A percentile compares a stretch with the other conserved stretches of the same genome.
Conservation (phyloP, 2,113 vertebrate species). For the Myodes glareolus region DNA sequence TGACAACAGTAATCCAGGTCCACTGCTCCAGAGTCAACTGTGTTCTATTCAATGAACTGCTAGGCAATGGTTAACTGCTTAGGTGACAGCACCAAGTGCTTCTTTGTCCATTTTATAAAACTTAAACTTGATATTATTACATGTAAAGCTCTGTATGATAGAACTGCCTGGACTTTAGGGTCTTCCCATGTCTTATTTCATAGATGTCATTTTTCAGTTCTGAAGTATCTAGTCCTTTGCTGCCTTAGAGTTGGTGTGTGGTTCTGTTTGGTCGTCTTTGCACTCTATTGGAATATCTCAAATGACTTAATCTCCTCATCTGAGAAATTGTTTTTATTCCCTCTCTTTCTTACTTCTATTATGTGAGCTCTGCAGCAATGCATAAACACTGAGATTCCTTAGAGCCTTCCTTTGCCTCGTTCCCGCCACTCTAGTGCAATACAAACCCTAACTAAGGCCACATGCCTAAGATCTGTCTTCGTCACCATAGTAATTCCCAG, state of each 20-base stretch:
- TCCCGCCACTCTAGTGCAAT: neutral
- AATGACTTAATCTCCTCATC: neutral
- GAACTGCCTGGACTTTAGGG: neutral
- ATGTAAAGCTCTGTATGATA: neutral
- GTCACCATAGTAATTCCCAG: neutral
- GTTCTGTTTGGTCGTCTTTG: neutral
- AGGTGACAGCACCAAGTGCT: neutral
- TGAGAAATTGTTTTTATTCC: neutral
- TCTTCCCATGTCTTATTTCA: neutral
- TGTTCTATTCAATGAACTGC: neutral
- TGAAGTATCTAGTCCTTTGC: neutral
- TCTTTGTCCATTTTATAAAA: neutral
- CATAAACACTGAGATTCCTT: neutral
- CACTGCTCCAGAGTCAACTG: neutral
- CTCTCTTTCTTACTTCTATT: neutral
- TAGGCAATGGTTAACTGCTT: neutral
- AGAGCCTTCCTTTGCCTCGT: neutral
- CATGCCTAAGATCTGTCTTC: neutral
- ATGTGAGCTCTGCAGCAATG: neutral
- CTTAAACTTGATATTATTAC: neutral
- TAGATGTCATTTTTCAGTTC: neutral
- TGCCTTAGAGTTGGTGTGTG: neutral
- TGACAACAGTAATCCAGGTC: neutral
- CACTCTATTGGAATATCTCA: neutral
- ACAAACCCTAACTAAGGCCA: neutral